Conservation (phyloP, 2,797 vertebrate genomes). For the Danio jaintianensis region DNA sequence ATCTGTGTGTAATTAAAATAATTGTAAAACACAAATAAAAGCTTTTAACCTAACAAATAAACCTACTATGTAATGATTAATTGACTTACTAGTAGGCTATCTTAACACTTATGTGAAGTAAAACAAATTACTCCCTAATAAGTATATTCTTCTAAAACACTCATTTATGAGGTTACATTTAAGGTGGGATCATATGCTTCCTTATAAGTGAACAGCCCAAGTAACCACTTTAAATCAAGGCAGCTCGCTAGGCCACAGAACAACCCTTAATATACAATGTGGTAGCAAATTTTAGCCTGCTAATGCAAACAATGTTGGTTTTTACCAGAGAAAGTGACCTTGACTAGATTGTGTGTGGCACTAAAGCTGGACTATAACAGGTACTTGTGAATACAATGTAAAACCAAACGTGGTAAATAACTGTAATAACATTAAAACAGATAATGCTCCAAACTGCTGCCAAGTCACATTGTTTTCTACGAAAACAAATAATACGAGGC, state of each 20-base stretch:
- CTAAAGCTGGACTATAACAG: not conserved
- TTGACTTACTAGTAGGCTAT: not conserved
- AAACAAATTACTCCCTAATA: not conserved
- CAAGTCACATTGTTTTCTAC: not conserved
- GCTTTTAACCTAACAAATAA: too few species aligned
- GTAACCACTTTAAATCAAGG: not conserved
- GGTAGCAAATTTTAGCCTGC: not conserved
- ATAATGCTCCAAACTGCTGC: not conserved
- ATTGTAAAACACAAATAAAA: not conserved
- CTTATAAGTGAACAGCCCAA: not conserved
- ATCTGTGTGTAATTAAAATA: too few species aligned
- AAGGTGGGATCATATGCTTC: not conserved
- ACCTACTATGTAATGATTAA: too few species aligned
- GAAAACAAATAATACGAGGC: too few species aligned
- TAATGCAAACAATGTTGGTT: slow-evolving; percentile 11
- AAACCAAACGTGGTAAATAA: not conserved
- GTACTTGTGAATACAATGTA: not conserved
- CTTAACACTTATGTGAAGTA: not conserved
- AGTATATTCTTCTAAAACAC: not conserved
- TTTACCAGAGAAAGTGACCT: not conserved
- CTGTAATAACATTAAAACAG: not conserved
- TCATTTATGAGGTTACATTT: not conserved
- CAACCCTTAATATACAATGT: not conserved
- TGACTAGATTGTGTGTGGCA: not conserved
- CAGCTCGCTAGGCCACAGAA: not conserved